Base-by-base conservation (phyloP, 2,888 invertebrate genomes). In the Phasia obesa region DNA sequence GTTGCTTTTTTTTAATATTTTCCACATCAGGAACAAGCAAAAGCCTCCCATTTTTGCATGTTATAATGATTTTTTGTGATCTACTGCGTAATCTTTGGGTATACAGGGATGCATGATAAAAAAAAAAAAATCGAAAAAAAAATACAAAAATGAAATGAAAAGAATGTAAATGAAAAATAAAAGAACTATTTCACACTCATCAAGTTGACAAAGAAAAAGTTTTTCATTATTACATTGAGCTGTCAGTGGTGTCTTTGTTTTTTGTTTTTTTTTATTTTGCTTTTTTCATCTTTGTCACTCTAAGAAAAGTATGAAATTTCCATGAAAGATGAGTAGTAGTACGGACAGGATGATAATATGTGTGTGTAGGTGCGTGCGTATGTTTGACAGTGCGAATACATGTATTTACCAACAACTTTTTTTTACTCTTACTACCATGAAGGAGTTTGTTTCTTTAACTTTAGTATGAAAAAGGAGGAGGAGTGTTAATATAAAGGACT, bases 171-270 rank as follows among this genome's bases (percentile, higher is more conserved):
- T 73, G 47, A 79, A 73, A 67, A 71, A 78, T 62, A 71, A 75
- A 70, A 81, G 86, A 87, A 86, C 87, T 79, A 88, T 87, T 87
- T 88, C 87, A 86, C 89, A 86, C 88, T 88, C 88, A 88, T 89
- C 88, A 89, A 88, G 87, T 88, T 89, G 89, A 89, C 89, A 89
- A 88, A 88, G 88, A 88, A 88, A 89, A 89, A 89, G 87, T 89
- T 89, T 89, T 89, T 88, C 88, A 87, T 89, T 89, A 89, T 89
- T 88, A 88, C 86, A 89, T 88, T 87, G 88, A 88, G 87, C 87
- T 89, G 89, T 88, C 89, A 83, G 38, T 79, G 78, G 47, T 59
- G 74, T 70, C 70, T 79, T 70, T 78, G 75, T 75, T 60, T 69
- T n/a, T n/a, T n/a, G n/a, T n/a, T n/a, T n/a, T n/a, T n/a, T n/a